Percentiles rank a stretch among this genome's conserved stretches.
Evolutionary conservation across 2,113 vertebrate genomes (phyloP).

Genomic region (Channa maculata): DNA sequence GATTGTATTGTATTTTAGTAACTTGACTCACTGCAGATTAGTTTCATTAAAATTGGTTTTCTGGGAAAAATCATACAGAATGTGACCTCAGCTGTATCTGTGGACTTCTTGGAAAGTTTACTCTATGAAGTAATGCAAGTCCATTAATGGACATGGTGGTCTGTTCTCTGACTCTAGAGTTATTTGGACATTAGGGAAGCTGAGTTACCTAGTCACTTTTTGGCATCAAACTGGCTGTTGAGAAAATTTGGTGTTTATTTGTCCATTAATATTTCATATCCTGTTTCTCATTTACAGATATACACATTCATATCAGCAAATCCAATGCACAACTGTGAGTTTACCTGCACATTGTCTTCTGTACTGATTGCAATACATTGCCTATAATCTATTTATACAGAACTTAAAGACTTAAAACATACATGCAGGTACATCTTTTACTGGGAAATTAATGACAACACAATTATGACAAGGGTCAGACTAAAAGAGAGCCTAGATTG

Average conservation of each 20-base stretch:
- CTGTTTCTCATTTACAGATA: background rate
- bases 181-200: background rate
- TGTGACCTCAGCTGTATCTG: constrained; percentile 32
- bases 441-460: too few relatives aligned
- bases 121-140: constrained; percentile 41
- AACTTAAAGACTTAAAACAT: too few relatives aligned
- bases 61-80: constrained; percentile 33
- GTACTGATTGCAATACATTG: too few relatives aligned
- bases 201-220: constrained; percentile 30
- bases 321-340: too few relatives aligned
- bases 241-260: constrained; percentile 24
- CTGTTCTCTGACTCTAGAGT: constrained; percentile 25
- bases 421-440: too few relatives aligned
- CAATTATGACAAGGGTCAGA: too few relatives aligned
- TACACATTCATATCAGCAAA: background rate
- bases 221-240: background rate
- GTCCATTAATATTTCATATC: background rate
- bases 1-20: background rate
- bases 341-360: too few relatives aligned
- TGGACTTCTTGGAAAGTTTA: constrained; percentile 50
- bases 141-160: constrained; percentile 22
- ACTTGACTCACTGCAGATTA: constrained; percentile 12
- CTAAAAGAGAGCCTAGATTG: too few relatives aligned
- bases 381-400: too few relatives aligned
- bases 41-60: constrained; percentile 23